Evolutionary conservation across 2,797 vertebrate species (phyloP), one percentile per base, ranked within the genome.

Genomic region (Alauda arvensis): DNA sequence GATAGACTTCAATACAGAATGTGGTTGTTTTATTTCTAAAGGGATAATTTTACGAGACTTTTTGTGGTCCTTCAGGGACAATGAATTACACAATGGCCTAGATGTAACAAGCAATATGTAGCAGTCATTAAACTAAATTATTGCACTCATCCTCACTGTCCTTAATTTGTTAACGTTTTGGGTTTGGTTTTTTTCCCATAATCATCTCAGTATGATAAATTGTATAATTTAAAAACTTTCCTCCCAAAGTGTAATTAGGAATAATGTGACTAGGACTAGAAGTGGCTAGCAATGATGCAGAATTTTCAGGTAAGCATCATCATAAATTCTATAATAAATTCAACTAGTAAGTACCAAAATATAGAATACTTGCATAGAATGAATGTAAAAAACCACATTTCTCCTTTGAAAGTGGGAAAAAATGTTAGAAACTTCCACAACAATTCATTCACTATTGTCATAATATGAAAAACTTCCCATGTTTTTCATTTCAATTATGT

Each of bases 21-120:
- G n/a, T 49, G 26, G 15, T 34, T 8, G 18, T 28, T 95, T 91
- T 77, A 85, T 72, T 86, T 85, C 28, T 83, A 59, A 78, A 65
- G 33, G 60, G 40, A 79, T 90, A 67, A 93, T 88, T 94, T 96
- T 92, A 67, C n/a, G 70, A 49, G 20, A 25, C 43, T 78, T 71
- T 89, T 89, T 85, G 75, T 90, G 43, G 56, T 83, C 49, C 89
- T 92, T 89, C 51, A 88, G 89, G 83, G 83, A 88, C 52, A 69
- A 74, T 89, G 49, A 95, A 91, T 94, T 88, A 55, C 24, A 70
- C 62, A 75, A 53, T 75, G 65, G 34, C 68, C 72, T 43, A 82
- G 56, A 87, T 68, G 48, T 79, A 87, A 81, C 59, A 77, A 76
- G 33, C 43, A 34, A 31, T 79, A 21, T 13, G 60, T 57, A 70